Conservation (phyloP, 1,140 invertebrate genomes). For the Meloidogyne exigua region DNA sequence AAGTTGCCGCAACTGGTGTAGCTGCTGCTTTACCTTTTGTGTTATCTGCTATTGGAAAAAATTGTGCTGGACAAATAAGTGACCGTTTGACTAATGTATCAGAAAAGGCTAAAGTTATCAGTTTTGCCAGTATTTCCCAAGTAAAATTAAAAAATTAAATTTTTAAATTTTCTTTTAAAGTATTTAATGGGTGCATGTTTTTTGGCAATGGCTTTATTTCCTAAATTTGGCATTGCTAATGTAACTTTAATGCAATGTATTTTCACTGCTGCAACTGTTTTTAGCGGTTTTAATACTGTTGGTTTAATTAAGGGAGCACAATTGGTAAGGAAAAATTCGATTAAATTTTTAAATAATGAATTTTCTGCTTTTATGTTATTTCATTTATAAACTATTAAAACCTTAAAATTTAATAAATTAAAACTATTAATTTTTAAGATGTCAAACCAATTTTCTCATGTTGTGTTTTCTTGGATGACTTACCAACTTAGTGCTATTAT, state of each 20-base stretch:
- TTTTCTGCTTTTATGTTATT: too few relatives aligned
- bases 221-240: neutral
- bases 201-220: constrained; percentile 16
- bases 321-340: neutral
- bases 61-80: constrained; percentile 17
- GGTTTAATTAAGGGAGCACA: constrained; percentile 15
- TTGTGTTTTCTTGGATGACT: neutral
- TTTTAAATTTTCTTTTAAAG: neutral
- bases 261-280: constrained; percentile 13
- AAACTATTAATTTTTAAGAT: neutral
- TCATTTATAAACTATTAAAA: too few relatives aligned
- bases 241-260: constrained; percentile 9
- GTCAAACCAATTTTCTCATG: neutral
- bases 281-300: constrained; percentile 18
- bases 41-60: constrained; percentile 23
- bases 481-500: neutral
- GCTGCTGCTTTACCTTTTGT: constrained; percentile 33
- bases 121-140: constrained; percentile 26
- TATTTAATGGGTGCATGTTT: constrained; percentile 16
- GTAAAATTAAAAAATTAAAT: neutral
- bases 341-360: neutral
- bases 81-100: constrained; percentile 17
- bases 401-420: too few relatives aligned
- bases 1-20: constrained; percentile 29
- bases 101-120: constrained; percentile 14